phyloP scores from a whole-genome alignment of 2,888 invertebrate genomes.

The Petrophora chlorosata region DNA sequence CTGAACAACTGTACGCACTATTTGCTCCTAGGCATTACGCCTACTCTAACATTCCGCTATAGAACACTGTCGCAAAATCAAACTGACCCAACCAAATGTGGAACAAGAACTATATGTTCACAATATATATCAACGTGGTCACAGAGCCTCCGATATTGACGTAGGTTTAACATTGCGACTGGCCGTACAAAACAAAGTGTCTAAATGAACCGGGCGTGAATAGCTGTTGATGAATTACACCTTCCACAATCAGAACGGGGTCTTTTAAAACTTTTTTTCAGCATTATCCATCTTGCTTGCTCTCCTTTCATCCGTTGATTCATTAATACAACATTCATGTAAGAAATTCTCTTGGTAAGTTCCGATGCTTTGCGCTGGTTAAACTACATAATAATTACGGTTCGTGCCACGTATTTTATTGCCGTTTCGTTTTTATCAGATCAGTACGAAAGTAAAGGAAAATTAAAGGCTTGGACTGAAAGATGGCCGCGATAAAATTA shows the following conservation, averaged over 20 bases:
- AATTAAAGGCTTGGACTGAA: slow-evolving; percentile 24
- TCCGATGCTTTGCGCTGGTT: slow-evolving; percentile 1
- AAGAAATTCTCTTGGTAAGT: slow-evolving; percentile 15
- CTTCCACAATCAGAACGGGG: slow-evolving; percentile 26
- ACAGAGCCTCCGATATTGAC: slow-evolving; percentile 2
- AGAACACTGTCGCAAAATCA: slow-evolving; percentile 14
- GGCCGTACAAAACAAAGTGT: slow-evolving; percentile 22
- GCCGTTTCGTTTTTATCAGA: slow-evolving; percentile 21
- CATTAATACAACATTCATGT: slow-evolving; percentile 17
- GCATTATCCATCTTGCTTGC: slow-evolving; percentile 19
- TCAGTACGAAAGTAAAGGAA: slow-evolving; percentile 19
- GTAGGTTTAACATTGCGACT: slow-evolving; percentile 13
- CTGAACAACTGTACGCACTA: slow-evolving; percentile 26
- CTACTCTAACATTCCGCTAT: slow-evolving; percentile 21
- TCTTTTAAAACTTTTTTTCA: slow-evolving; percentile 21
- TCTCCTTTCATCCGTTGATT: slow-evolving; percentile 22
- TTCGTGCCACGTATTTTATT: slow-evolving; percentile 21
- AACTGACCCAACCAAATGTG: slow-evolving; percentile 5
- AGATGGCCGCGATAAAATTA: slow-evolving; percentile 23
- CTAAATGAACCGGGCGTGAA: slow-evolving; percentile 22
- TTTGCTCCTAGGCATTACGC: slow-evolving; percentile 27
- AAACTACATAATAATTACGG: slow-evolving; percentile 17
- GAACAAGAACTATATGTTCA: slow-evolving; percentile 9
- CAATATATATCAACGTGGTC: background rate
- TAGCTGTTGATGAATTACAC: slow-evolving; percentile 27